Percentiles rank a stretch among this genome's conserved stretches.
Conservation (phyloP, 2,888 invertebrate species). For the Metallyticus violacea region DNA sequence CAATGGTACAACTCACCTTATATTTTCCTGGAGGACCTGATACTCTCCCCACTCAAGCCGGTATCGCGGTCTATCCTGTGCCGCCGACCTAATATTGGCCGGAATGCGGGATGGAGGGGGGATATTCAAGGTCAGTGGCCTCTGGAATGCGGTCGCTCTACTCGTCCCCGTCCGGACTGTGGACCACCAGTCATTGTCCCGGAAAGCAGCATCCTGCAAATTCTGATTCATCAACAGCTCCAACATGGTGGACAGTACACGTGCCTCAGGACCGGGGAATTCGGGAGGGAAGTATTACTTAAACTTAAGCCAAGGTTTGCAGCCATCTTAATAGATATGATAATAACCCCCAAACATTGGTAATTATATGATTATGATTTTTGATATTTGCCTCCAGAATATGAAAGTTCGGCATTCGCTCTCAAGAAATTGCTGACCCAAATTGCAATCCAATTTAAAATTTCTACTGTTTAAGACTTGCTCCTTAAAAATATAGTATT, state of each 20-base stretch:
- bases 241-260: background rate
- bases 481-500: too few species aligned
- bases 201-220: background rate
- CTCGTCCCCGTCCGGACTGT: background rate
- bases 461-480: too few species aligned
- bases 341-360: too few species aligned
- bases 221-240: background rate
- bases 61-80: background rate
- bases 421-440: too few species aligned
- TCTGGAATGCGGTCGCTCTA: slow-evolving; percentile 29
- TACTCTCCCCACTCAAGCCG: too few species aligned
- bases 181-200: background rate
- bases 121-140: slow-evolving; percentile 31
- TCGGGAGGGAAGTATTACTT: background rate
- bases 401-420: too few species aligned
- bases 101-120: slow-evolving; percentile 20
- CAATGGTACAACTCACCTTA: background rate
- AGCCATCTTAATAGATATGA: too few species aligned
- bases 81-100: slow-evolving; percentile 15
- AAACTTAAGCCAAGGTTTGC: too few species aligned
- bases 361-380: too few species aligned
- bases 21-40: background rate
- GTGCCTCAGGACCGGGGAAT: background rate
- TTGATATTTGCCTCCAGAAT: too few species aligned
- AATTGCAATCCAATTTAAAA: too few species aligned